These are phyloP conservation scores for Disparrhopalites patrizii DNA, from an alignment of 2,888 invertebrate species.

Conservation along the genomic window DNA sequence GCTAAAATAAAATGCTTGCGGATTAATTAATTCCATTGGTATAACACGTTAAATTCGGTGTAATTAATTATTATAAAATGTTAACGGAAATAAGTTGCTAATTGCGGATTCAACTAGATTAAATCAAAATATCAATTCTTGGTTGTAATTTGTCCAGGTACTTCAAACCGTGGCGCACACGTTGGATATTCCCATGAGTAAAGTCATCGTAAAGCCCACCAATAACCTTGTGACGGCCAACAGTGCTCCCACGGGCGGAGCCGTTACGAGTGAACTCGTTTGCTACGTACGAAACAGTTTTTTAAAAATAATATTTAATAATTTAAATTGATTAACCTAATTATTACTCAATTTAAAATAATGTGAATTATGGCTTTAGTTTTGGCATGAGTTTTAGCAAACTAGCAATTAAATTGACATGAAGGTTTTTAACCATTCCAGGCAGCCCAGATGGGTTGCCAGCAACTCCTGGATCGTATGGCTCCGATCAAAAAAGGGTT, in stretches of 20 bases:
- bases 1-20: too few species aligned
- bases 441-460: slow-evolving; percentile 51
- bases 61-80: neutral
- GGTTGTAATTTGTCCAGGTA: slow-evolving; percentile 52
- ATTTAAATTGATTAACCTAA: neutral
- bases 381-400: too few species aligned
- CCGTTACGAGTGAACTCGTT: slow-evolving; percentile 50
- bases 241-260: slow-evolving; percentile 50
- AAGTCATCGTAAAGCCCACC: slow-evolving; percentile 51
- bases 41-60: too few species aligned
- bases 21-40: too few species aligned
- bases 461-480: slow-evolving; percentile 50
- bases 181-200: slow-evolving; percentile 51
- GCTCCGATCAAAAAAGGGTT: slow-evolving; percentile 50
- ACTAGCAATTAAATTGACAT: neutral
- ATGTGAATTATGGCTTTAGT: neutral
- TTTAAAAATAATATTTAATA: slow-evolving; percentile 1
- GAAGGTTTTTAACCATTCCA: too few species aligned
- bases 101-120: neutral
- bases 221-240: slow-evolving; percentile 50
- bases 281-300: slow-evolving; percentile 48
- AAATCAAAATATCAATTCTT: neutral
- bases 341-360: neutral
- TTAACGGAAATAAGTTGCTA: too few species aligned
- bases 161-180: slow-evolving; percentile 51